phyloP scores from a whole-genome alignment of 2,797 vertebrate genomes.

The Serranus cabrilla region DNA sequence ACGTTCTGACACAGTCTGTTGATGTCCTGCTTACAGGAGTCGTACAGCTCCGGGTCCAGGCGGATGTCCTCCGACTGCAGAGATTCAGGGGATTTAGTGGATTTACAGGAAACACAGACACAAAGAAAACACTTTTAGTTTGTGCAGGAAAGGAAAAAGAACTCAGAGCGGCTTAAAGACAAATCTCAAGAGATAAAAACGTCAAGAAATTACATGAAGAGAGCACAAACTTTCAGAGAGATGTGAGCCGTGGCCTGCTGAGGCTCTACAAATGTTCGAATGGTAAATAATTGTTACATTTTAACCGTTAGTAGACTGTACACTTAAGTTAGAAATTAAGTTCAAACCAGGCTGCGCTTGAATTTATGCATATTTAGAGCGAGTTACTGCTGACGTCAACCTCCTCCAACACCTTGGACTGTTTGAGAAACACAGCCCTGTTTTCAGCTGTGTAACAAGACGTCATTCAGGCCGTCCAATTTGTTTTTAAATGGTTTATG shows the following conservation, averaged over 20 bases:
- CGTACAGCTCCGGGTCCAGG: conserved; percentile 94
- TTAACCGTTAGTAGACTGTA: no score
- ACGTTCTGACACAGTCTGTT: conserved; percentile 90
- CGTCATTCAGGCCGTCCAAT: not conserved
- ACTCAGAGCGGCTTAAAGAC: not conserved
- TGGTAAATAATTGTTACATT: no score
- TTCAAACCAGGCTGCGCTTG: no score
- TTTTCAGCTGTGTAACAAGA: no score
- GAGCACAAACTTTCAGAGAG: not conserved
- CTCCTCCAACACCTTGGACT: no score
- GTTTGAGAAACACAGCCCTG: no score
- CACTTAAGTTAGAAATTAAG: no score
- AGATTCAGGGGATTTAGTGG: conserved; percentile 9
- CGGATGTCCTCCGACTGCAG: conserved; percentile 94
- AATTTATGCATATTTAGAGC: no score
- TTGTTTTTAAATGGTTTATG: not conserved
- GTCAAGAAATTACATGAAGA: no score
- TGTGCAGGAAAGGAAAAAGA: not conserved
- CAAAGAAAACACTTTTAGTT: not conserved
- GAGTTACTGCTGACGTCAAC: no score
- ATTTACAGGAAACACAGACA: conserved; percentile 29
- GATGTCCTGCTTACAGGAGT: conserved; percentile 95
- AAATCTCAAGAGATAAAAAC: not conserved
- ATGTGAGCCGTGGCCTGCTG: no score
- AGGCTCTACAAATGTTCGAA: no score